A percentile compares a stretch with the other conserved stretches of the same genome.
Conservation (phyloP, 2,888 invertebrate genomes). For the Drosophila paranaensis region DNA sequence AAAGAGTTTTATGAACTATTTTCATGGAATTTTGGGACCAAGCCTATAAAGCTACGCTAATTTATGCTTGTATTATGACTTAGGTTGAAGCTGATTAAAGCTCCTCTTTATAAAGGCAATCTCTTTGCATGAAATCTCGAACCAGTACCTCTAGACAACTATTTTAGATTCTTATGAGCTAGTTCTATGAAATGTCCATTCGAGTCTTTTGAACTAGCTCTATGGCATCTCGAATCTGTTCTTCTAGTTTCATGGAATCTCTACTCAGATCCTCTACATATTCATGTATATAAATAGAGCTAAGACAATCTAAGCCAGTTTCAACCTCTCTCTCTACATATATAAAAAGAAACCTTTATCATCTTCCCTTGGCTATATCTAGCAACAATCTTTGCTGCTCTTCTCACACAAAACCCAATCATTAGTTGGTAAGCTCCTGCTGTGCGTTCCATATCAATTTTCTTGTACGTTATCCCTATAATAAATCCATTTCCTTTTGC, state of each 20-base stretch:
- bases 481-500: conserved; percentile 49
- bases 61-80: background rate
- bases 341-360: background rate
- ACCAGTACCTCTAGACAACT: too few species aligned
- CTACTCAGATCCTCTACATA: too few species aligned
- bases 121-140: too few species aligned
- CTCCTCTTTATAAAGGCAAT: too few species aligned
- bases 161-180: too few species aligned
- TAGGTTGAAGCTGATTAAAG: too few species aligned
- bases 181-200: too few species aligned
- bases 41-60: background rate
- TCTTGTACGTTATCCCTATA: conserved; percentile 39
- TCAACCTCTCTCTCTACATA: background rate
- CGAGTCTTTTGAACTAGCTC: too few species aligned
- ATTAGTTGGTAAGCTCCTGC: conserved; percentile 12
- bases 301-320: background rate
- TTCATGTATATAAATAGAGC: background rate
- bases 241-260: too few species aligned
- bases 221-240: too few species aligned
- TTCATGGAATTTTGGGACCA: too few species aligned
- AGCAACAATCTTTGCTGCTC: background rate
- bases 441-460: conserved; percentile 49
- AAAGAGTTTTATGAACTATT: background rate
- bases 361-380: background rate
- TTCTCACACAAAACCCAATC: background rate